A percentile compares a stretch with the other conserved stretches of the same genome.
Conservation (phyloP, 2,797 vertebrate genomes). For the Pipistrellus pipistrellus region DNA sequence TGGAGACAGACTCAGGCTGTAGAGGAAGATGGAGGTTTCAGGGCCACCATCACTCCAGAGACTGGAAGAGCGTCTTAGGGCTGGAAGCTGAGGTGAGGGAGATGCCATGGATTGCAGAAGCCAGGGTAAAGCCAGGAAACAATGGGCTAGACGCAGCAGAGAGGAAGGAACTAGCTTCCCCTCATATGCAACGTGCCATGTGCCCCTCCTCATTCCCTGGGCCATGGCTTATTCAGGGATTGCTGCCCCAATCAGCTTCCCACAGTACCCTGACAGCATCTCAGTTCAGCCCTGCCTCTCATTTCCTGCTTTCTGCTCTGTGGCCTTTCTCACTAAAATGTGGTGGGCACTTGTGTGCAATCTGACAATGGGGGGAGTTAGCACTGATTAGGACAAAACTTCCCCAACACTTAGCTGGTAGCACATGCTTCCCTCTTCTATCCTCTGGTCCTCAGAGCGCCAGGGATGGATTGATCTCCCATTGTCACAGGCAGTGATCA, state of each 20-base stretch:
- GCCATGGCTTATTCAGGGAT: not conserved
- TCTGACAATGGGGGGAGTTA: not conserved
- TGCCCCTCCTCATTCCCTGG: not conserved
- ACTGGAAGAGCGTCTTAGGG: not conserved
- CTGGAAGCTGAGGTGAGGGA: not conserved
- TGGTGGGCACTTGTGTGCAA: not conserved
- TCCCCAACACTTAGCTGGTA: not conserved
- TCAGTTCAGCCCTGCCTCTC: not conserved
- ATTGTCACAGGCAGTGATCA: not conserved
- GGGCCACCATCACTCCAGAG: not conserved
- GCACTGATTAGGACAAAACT: not conserved
- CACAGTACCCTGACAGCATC: not conserved
- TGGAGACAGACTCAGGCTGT: not conserved
- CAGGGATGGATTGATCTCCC: not conserved
- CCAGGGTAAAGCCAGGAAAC: not conserved
- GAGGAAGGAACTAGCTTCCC: not conserved
- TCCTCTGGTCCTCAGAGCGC: not conserved
- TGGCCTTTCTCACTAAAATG: not conserved
- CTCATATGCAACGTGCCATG: not conserved
- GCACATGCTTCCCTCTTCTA: not conserved
- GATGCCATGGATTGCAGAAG: not conserved
- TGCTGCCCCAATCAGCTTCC: not conserved
- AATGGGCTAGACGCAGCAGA: not conserved
- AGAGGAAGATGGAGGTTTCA: not conserved
- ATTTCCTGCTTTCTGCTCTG: not conserved